Conservation (phyloP, 2,888 invertebrate genomes). For the Dolichopus griseipennis region DNA sequence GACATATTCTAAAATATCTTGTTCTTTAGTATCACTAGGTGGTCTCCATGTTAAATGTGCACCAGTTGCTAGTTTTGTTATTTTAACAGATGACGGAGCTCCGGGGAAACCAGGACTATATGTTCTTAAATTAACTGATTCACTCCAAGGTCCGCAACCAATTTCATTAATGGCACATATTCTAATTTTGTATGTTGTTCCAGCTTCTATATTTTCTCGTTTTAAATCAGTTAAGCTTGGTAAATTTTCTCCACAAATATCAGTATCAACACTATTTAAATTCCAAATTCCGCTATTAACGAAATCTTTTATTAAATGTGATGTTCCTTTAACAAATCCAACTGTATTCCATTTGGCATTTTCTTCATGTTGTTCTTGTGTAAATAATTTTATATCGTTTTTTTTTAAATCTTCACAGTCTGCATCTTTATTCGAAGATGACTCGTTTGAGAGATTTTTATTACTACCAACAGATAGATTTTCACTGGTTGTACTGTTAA, state of each 20-base stretch:
- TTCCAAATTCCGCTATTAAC: constrained; percentile 25
- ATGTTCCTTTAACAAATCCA: constrained; percentile 24
- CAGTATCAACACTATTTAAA: constrained; percentile 12
- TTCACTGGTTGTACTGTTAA: constrained; percentile 5
- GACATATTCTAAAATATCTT: constrained; percentile 27
- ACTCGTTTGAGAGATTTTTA: not conserved
- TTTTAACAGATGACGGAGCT: constrained; percentile 28
- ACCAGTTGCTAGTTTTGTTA: constrained; percentile 27
- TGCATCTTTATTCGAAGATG: not conserved
- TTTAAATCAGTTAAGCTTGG: constrained; percentile 23
- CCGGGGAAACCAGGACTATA: constrained; percentile 28
- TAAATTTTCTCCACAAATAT: constrained; percentile 22
- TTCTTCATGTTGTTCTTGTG: constrained; percentile 19
- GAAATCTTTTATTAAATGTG: constrained; percentile 25
- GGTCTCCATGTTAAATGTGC: constrained; percentile 27
- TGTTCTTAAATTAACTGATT: constrained; percentile 26
- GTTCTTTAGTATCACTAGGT: constrained; percentile 25
- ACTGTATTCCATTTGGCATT: constrained; percentile 29
- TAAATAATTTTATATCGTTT: not conserved
- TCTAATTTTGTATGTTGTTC: constrained; percentile 27
- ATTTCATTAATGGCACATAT: constrained; percentile 25
- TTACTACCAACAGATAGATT: not conserved
- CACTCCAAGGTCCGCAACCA: constrained; percentile 28
- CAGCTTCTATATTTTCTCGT: constrained; percentile 25
- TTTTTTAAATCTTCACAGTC: not conserved